Percentiles rank a stretch among this genome's conserved stretches.
Conservation (phyloP, 2,797 vertebrate genomes). For the Mormyrops attenuatus region DNA sequence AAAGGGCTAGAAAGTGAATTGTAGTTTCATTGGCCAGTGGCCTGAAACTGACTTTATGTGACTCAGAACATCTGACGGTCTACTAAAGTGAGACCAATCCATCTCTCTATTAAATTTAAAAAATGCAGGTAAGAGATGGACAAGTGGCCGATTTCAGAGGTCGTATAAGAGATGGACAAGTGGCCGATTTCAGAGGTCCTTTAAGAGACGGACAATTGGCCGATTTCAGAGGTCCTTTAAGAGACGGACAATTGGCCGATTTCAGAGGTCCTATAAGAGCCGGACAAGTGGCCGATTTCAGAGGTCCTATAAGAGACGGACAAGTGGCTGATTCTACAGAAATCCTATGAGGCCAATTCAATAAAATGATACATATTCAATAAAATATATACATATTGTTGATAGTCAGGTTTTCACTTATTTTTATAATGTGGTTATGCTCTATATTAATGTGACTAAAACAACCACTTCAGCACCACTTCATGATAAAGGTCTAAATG, state of each 20-base stretch:
- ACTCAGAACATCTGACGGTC: neutral
- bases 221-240: neutral
- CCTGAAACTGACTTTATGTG: neutral
- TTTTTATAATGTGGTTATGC: neutral
- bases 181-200: neutral
- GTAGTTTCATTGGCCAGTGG: neutral
- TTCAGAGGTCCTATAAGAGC: neutral
- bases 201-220: neutral
- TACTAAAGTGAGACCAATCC: neutral
- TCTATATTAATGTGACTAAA: neutral
- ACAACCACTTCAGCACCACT: neutral
- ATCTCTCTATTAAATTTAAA: too few relatives aligned
- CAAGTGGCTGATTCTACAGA: neutral
- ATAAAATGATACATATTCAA: neutral
- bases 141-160: neutral
- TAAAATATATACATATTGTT: neutral
- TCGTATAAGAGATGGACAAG: fast-evolving
- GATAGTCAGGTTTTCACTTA: neutral
- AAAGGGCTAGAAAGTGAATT: neutral
- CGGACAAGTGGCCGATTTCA: neutral
- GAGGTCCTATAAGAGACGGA: neutral
- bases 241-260: neutral
- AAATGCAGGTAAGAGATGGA: neutral
- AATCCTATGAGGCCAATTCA: neutral
- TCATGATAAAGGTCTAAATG: neutral